phyloP scores from a whole-genome alignment of 2,888 invertebrate species.

The Nomada ruficornis region DNA sequence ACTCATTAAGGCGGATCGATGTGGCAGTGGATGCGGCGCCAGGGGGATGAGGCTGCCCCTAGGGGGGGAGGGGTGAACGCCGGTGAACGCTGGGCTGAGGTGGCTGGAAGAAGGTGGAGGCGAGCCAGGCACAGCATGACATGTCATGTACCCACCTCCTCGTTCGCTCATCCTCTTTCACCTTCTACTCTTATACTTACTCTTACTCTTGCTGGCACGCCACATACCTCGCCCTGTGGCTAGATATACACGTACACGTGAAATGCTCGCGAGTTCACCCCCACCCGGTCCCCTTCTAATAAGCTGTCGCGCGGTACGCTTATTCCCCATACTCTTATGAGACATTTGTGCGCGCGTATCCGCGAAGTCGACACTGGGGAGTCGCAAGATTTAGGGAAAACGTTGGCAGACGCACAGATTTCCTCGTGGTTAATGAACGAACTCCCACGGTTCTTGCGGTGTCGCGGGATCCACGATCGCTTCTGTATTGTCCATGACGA shows the following conservation, averaged over 20 bases:
- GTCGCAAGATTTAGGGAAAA: slow-evolving; percentile 33
- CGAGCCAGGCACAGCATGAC: slow-evolving; percentile 77
- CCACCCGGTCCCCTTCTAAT: slow-evolving; percentile 45
- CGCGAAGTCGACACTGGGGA: slow-evolving; percentile 41
- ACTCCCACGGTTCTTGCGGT: background rate
- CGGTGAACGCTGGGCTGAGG: slow-evolving; percentile 68
- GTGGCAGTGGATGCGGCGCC: slow-evolving; percentile 80
- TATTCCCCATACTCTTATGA: slow-evolving; percentile 56
- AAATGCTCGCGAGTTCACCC: slow-evolving; percentile 49
- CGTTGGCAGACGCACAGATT: slow-evolving; percentile 30
- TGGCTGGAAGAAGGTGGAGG: slow-evolving; percentile 73
- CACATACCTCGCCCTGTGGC: slow-evolving; percentile 9
- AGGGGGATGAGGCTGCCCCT: slow-evolving; percentile 61
- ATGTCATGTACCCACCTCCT: slow-evolving; percentile 72
- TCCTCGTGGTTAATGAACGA: slow-evolving; percentile 19
- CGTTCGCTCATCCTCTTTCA: slow-evolving; percentile 51
- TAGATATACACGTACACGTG: slow-evolving; percentile 31
- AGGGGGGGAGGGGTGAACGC: slow-evolving; percentile 45
- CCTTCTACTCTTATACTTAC: slow-evolving; percentile 48
- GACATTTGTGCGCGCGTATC: slow-evolving; percentile 47
- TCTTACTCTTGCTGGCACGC: slow-evolving; percentile 20
- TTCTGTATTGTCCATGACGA: background rate
- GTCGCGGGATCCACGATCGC: background rate
- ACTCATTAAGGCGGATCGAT: slow-evolving; percentile 85
- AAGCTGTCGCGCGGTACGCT: slow-evolving; percentile 64